Percentiles rank a stretch among this genome's conserved stretches.
These are phyloP conservation scores for Coenonympha arcania DNA, from an alignment of 2,888 invertebrate genomes.

Conservation along the genomic window DNA sequence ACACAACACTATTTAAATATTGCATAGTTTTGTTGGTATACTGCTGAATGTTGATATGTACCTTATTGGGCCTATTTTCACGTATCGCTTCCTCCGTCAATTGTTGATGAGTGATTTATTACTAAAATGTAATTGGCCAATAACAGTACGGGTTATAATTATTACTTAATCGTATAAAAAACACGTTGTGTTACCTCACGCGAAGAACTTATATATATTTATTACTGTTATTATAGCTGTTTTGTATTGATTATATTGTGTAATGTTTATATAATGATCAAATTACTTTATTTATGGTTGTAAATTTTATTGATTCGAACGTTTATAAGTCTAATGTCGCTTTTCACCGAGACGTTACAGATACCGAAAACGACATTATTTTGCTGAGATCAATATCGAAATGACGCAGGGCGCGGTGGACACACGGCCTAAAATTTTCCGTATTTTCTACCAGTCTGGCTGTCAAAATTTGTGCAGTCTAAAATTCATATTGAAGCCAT, in stretches of 20 bases:
- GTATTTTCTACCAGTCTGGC: no score
- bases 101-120: slow-evolving; percentile 12
- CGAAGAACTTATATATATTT: background rate
- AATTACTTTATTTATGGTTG: no score
- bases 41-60: slow-evolving; percentile 4
- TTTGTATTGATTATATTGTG: background rate
- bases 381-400: no score
- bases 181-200: background rate
- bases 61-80: slow-evolving; percentile 29
- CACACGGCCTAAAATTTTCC: no score
- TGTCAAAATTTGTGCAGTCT: no score
- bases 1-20: slow-evolving; percentile 2
- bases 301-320: background rate
- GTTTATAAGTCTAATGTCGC: no score
- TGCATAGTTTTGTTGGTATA: slow-evolving; percentile 7
- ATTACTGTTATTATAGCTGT: background rate
- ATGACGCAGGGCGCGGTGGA: no score
- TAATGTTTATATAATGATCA: background rate
- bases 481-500: no score
- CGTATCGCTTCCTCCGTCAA: slow-evolving; percentile 27
- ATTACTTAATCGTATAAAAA: background rate
- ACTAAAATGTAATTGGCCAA: background rate
- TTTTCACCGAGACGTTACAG: no score
- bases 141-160: background rate
- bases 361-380: no score